phyloP scores from a whole-genome alignment of 2,113 vertebrate species.

The Danionella cerebrum region DNA sequence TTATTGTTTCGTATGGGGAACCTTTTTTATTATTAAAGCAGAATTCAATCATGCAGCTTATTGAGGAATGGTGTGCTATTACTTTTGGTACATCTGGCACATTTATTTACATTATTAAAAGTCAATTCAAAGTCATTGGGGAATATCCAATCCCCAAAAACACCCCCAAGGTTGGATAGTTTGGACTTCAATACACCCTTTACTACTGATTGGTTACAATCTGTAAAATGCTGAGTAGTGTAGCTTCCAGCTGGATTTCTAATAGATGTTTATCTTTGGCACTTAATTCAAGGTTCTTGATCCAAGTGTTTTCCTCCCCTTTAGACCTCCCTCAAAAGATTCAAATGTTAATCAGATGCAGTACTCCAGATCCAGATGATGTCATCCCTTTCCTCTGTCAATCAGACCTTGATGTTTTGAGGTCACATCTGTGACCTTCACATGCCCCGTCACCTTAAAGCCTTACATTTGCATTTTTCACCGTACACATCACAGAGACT shows the following conservation, averaged over 20 bases:
- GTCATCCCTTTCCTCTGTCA: not conserved
- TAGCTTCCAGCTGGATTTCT: conserved; percentile 1
- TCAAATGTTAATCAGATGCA: not conserved
- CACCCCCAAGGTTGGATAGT: too few relatives aligned
- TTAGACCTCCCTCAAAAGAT: conserved; percentile 6
- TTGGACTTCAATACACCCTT: too few relatives aligned
- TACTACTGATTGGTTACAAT: conserved; percentile 10
- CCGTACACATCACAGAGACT: not conserved
- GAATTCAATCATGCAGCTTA: too few relatives aligned
- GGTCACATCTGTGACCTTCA: not conserved
- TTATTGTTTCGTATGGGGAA: too few relatives aligned
- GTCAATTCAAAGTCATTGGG: too few relatives aligned
- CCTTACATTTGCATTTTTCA: not conserved
- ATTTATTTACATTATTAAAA: too few relatives aligned
- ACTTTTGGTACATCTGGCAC: too few relatives aligned
- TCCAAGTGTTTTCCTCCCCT: not conserved
- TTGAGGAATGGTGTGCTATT: too few relatives aligned
- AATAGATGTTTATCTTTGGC: conserved; percentile 16
- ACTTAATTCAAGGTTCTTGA: not conserved
- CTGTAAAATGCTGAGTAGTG: conserved; percentile 2
- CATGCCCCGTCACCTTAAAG: not conserved
- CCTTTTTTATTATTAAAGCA: too few relatives aligned
- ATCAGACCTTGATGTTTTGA: not conserved
- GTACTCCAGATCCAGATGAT: not conserved
- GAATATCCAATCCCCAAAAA: too few relatives aligned